Conservation (phyloP, 2,888 invertebrate species). For the Lepidocyrtinus sp. region DNA sequence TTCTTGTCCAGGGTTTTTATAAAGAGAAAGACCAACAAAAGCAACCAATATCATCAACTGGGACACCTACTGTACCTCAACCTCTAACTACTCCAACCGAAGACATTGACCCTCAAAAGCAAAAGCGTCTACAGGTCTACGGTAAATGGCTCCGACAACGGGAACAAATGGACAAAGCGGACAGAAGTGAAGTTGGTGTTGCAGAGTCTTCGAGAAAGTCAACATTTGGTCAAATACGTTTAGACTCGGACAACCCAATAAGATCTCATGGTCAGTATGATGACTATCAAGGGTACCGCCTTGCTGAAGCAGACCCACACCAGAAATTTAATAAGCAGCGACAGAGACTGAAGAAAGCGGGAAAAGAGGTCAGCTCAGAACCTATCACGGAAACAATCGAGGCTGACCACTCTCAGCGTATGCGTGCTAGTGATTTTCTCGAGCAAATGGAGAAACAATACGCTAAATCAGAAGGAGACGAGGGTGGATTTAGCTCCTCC, state of each 20-base stretch:
- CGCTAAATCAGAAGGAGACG: background rate
- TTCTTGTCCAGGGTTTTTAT: constrained; percentile 57
- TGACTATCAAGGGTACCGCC: background rate
- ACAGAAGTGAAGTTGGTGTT: background rate
- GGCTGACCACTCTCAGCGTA: constrained; percentile 32
- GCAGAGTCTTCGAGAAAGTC: constrained; percentile 31
- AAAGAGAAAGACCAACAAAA: background rate
- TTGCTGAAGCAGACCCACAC: background rate
- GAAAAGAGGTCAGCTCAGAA: background rate
- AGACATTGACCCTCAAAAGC: background rate
- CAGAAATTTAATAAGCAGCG: background rate
- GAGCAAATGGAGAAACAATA: background rate
- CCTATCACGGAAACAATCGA: constrained; percentile 29
- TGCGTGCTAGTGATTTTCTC: constrained; percentile 44
- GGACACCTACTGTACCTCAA: background rate
- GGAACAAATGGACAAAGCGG: background rate
- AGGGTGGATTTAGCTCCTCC: background rate
- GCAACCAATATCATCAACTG: background rate
- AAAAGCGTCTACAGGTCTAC: constrained; percentile 11
- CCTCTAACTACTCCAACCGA: background rate
- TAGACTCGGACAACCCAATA: constrained; percentile 49
- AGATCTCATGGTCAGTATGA: constrained; percentile 26
- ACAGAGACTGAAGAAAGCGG: background rate
- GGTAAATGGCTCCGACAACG: constrained; percentile 39
- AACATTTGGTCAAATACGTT: constrained; percentile 39